phyloP scores from a whole-genome alignment of 1,140 invertebrate genomes.

The Rhopalosiphum maidis region DNA sequence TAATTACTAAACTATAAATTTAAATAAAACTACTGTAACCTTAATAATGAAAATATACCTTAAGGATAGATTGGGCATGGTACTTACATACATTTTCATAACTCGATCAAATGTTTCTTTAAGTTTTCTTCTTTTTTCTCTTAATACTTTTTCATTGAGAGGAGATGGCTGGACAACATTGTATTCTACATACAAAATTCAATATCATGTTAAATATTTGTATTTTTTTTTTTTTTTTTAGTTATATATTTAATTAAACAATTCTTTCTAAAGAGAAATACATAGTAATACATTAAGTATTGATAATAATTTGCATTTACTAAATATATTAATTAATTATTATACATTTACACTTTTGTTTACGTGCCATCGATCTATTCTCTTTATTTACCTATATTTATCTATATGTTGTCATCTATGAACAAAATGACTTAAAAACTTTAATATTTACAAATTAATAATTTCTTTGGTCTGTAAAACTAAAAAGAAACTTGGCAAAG shows the following conservation, averaged over 20 bases:
- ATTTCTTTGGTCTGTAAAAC: too few species aligned
- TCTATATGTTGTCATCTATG: too few species aligned
- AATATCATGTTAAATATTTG: not conserved
- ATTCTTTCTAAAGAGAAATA: not conserved
- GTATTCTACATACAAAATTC: slow-evolving; percentile 76
- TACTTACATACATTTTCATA: slow-evolving; percentile 95
- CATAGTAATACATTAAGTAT: too few species aligned
- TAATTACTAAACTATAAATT: not conserved
- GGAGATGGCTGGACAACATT: slow-evolving; percentile 93
- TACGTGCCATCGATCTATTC: too few species aligned
- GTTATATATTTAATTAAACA: not conserved
- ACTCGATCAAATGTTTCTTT: slow-evolving; percentile 94
- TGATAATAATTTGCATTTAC: not conserved
- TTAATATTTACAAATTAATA: too few species aligned
- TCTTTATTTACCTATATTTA: too few species aligned
- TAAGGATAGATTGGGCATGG: slow-evolving; percentile 27
- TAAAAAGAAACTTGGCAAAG: too few species aligned
- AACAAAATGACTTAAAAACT: too few species aligned
- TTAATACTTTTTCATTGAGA: slow-evolving; percentile 94
- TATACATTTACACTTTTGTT: too few species aligned
- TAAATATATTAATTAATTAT: too few species aligned
- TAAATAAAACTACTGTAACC: not conserved
- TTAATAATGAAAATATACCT: not conserved
- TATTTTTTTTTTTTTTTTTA: not conserved
- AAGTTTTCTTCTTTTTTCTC: slow-evolving; percentile 95